Evolutionary conservation across 2,888 invertebrate genomes (phyloP).

Genomic region (Macaria liturata): DNA sequence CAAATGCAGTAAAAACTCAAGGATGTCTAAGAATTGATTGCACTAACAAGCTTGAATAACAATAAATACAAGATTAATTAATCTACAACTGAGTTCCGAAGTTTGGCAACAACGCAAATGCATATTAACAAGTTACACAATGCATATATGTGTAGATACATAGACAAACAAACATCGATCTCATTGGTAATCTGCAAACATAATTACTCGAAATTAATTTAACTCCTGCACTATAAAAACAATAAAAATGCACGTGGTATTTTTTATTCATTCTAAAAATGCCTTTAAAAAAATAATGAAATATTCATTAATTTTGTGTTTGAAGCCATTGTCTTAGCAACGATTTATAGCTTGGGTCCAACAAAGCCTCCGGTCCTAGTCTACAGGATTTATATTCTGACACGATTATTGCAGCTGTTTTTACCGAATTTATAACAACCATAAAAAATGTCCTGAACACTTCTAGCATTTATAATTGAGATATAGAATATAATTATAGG

Average conservation of each 20-base stretch:
- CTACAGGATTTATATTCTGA: constrained; percentile 55
- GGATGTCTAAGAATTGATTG: too few species aligned
- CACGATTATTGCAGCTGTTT: constrained; percentile 57
- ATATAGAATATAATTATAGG: constrained; percentile 7
- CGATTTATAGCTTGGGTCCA: constrained; percentile 55
- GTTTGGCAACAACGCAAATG: constrained; percentile 7
- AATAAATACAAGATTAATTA: constrained; percentile 22
- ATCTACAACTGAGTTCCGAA: not conserved
- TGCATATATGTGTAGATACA: not conserved
- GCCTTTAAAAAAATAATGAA: constrained; percentile 56
- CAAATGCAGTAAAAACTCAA: too few species aligned
- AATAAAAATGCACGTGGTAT: constrained; percentile 47
- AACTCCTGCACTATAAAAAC: constrained; percentile 39
- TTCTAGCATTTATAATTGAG: constrained; percentile 53
- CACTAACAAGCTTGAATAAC: not conserved
- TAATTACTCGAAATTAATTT: constrained; percentile 43
- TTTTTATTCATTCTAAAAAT: constrained; percentile 34
- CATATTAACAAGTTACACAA: not conserved
- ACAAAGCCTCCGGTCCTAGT: constrained; percentile 36
- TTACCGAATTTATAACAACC: constrained; percentile 61
- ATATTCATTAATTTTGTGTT: constrained; percentile 67
- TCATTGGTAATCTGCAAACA: constrained; percentile 47
- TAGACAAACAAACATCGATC: constrained; percentile 18
- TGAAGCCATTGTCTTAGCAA: constrained; percentile 58
- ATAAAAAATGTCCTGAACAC: constrained; percentile 61